Conservation (phyloP, 2,888 invertebrate genomes). For the Apodemia mormo region DNA sequence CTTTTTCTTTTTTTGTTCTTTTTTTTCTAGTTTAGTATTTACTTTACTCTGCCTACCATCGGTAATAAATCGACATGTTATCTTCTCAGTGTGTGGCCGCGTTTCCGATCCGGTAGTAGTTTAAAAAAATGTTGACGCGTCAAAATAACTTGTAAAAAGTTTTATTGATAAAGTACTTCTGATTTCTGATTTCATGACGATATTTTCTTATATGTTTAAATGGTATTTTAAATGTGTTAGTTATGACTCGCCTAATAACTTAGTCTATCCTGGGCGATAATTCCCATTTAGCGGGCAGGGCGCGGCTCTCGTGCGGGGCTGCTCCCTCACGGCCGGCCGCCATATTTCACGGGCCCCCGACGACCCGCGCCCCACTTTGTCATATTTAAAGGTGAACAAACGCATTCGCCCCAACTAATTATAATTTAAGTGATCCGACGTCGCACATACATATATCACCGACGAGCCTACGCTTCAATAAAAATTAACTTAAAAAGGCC, state of each 20-base stretch:
- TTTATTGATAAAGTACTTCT: no score
- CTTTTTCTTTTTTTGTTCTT: no score
- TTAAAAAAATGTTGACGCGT: no score
- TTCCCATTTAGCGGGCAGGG: neutral
- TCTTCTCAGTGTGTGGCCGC: no score
- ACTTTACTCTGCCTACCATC: no score
- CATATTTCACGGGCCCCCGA: neutral
- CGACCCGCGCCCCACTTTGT: neutral
- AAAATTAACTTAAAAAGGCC: neutral
- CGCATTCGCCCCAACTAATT: constrained; percentile 11
- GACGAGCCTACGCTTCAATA: constrained; percentile 9
- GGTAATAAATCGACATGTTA: no score
- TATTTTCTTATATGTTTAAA: neutral
- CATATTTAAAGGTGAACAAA: constrained; percentile 9
- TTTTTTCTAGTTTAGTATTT: no score
- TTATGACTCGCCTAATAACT: neutral
- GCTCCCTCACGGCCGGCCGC: neutral
- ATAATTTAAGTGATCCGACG: constrained; percentile 10
- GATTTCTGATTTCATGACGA: no score
- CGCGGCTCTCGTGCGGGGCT: constrained; percentile 11
- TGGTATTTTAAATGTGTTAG: neutral
- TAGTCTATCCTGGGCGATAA: neutral
- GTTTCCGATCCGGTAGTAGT: no score
- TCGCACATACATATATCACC: neutral
- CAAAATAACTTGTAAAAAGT: no score